Base-by-base conservation (phyloP, 2,113 vertebrate genomes). In the Dromiciops gliroides region DNA sequence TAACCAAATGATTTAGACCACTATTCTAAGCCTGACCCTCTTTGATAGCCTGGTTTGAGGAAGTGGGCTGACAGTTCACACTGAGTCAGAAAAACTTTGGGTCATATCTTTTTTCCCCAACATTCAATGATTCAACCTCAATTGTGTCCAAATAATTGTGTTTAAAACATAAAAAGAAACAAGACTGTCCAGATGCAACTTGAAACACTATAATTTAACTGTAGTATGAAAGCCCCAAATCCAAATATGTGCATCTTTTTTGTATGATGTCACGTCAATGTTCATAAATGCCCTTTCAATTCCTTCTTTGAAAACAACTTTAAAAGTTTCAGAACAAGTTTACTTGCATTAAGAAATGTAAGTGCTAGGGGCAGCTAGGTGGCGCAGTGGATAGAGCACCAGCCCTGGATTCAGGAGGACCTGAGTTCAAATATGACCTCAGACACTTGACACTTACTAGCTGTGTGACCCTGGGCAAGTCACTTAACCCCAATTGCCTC, bases 71-170 rank as follows among this genome's bases (percentile, higher is more conserved):
- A 94, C 94, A 96, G 95, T 96, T 93, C 44, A 95, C 25, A 91
- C 90, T 92, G 93, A 97, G 92, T 90, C 94, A 31, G 89, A 98
- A 97, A 98, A 97, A 94, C 52, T 97, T 93, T 92, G 95, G 90
- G 89, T 90, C 50, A 37, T 91, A 48, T 94, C 93, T 97, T 51
- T 96, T 83, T 67, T 14, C 31, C 93, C 95, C 67, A 83, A 51
- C 92, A 44, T 96, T 94, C 94, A 94, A 5, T 44, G n/a, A 44
- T 56, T 96, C 95, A 97, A 96, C 95, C 92, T 94, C 93, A 95
- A 97, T 95, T 96, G 97, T 95, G 24, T 16, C 90, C 91, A 98
- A 92, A 53, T 92, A 83, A 93, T 48, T 48, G 90, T 52, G 92
- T 97, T 96, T 92, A 96, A 97, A 97, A 91, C 37, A 92, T 26